Conservation (phyloP, 2,888 invertebrate genomes). For the Branchipolynoe longqiensis region DNA sequence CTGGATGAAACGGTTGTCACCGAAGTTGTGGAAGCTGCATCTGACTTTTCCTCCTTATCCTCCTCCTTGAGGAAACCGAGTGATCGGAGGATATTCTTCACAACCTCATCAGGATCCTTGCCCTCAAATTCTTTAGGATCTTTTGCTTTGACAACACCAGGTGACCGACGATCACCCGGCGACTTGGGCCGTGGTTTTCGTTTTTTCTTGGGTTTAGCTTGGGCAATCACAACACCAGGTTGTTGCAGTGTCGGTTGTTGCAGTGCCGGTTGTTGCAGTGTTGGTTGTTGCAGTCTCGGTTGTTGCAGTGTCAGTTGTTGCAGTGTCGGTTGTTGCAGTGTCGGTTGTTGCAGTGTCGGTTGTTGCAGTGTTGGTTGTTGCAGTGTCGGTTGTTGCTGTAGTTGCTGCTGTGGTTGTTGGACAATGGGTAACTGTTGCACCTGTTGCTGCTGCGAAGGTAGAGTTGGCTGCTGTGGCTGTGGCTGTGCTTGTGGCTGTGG, state of each 20-base stretch:
- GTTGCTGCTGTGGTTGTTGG: background rate
- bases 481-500: background rate
- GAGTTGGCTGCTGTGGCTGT: background rate
- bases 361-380: background rate
- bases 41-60: constrained; percentile 45
- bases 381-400: constrained; percentile 16
- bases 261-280: background rate
- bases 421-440: background rate
- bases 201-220: constrained; percentile 42
- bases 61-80: constrained; percentile 54
- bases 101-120: constrained; percentile 56
- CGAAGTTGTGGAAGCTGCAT: constrained; percentile 37
- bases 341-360: background rate
- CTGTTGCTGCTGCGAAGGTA: background rate
- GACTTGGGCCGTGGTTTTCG: constrained; percentile 44
- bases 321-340: background rate
- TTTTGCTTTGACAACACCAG: constrained; percentile 49
- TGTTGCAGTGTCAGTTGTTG: constrained; percentile 10
- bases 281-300: background rate
- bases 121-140: constrained; percentile 52
- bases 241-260: background rate
- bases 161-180: constrained; percentile 43
- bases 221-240: background rate
- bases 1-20: constrained; percentile 7
- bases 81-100: constrained; percentile 53